These are phyloP conservation scores for Ricordea florida DNA, from an alignment of 92 coral and sea anemone genomes.

Conservation along the genomic window DNA sequence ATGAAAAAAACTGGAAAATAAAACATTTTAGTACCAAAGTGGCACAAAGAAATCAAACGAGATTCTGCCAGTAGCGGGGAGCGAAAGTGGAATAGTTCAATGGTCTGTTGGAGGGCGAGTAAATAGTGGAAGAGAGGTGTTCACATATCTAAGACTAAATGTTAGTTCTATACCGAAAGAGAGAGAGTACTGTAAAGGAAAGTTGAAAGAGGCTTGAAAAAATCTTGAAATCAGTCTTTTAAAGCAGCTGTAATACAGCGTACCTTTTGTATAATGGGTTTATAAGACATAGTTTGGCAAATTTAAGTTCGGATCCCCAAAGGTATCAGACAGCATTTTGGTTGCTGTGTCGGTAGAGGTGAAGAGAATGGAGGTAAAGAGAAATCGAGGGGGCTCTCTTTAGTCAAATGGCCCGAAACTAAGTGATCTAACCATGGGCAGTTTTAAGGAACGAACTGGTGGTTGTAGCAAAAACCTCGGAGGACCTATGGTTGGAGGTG, in stretches of 20 bases:
- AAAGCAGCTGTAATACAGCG: slow-evolving; percentile 76
- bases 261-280: slow-evolving; percentile 97
- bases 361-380: slow-evolving; percentile 67
- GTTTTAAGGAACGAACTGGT: slow-evolving; percentile 83
- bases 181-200: slow-evolving; percentile 89
- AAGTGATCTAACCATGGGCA: slow-evolving; percentile 92
- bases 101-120: slow-evolving; percentile 65
- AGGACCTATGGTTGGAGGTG: slow-evolving; percentile 91
- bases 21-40: slow-evolving; percentile 82
- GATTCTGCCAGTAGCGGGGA: slow-evolving; percentile 88
- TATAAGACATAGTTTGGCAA: slow-evolving; percentile 88
- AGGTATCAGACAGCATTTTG: no score
- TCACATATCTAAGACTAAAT: slow-evolving; percentile 83
- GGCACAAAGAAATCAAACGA: slow-evolving; percentile 82
- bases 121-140: slow-evolving; percentile 77
- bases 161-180: slow-evolving; percentile 78
- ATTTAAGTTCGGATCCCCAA: slow-evolving; percentile 54
- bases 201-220: slow-evolving; percentile 88
- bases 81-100: slow-evolving; percentile 77
- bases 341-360: no score
- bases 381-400: slow-evolving; percentile 80
- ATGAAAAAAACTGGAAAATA: slow-evolving; percentile 61
- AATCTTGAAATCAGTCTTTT: slow-evolving; percentile 79
- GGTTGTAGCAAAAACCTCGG: slow-evolving; percentile 93
- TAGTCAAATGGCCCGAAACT: slow-evolving; percentile 94